phyloP scores from a whole-genome alignment of 2,113 vertebrate genomes.

The Grantiella picta region DNA sequence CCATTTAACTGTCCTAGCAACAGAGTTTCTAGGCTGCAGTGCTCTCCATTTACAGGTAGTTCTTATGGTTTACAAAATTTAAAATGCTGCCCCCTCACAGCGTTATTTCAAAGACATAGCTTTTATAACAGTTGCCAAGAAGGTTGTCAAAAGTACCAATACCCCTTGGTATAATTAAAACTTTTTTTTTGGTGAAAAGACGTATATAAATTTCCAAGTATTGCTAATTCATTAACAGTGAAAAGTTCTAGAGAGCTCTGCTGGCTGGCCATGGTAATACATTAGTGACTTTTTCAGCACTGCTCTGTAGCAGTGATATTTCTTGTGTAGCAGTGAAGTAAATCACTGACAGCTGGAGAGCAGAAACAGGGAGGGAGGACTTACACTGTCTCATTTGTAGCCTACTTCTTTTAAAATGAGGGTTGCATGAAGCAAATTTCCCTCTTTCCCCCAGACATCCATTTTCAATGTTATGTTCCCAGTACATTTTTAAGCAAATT shows the following conservation, averaged over 20 bases:
- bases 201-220: neutral
- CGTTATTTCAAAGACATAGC: conserved; percentile 3
- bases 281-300: conserved; percentile 13
- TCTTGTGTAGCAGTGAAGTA: neutral
- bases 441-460: neutral
- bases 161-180: conserved; percentile 24
- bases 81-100: conserved; percentile 44
- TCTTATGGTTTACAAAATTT: conserved; percentile 70
- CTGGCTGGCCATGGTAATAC: neutral
- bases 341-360: neutral
- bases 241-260: conserved; percentile 27
- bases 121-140: conserved; percentile 35
- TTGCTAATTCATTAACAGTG: conserved; percentile 56
- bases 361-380: neutral
- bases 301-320: conserved; percentile 35
- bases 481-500: neutral
- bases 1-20: conserved; percentile 64
- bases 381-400: neutral
- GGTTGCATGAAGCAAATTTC: neutral
- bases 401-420: neutral
- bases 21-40: conserved; percentile 51
- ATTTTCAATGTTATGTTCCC: neutral
- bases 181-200: neutral
- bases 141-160: conserved; percentile 42
- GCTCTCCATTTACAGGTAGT: conserved; percentile 48